Percentiles rank a stretch among this genome's conserved stretches.
Evolutionary conservation across 2,797 vertebrate genomes (phyloP).

Genomic region (Enteromius afrohamiltoni): DNA sequence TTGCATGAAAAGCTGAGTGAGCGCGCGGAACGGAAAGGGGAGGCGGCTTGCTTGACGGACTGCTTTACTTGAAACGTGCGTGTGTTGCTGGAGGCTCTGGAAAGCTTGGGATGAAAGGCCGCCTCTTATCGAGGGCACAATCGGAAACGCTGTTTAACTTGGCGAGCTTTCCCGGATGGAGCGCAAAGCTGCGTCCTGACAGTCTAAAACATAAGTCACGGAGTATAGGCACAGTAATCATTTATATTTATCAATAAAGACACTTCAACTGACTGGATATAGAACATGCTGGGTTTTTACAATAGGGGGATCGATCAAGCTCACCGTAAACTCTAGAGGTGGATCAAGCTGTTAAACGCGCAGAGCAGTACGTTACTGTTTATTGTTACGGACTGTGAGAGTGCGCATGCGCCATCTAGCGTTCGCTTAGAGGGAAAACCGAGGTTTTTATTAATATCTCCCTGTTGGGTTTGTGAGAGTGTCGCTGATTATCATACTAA

Average conservation of each 20-base stretch:
- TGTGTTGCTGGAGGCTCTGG: slow-evolving; percentile 41
- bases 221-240: background rate
- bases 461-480: background rate
- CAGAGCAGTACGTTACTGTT: background rate
- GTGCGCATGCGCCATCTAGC: slow-evolving; percentile 61
- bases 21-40: slow-evolving; percentile 46
- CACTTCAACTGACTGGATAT: background rate
- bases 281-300: background rate
- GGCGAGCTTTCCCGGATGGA: slow-evolving; percentile 34
- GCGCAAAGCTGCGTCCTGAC: slow-evolving; percentile 35
- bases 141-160: slow-evolving; percentile 44
- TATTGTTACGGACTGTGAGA: slow-evolving; percentile 30
- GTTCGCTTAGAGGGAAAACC: slow-evolving; percentile 1
- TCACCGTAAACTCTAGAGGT: slow-evolving; percentile 3
- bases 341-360: slow-evolving; percentile 1
- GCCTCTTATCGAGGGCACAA: slow-evolving; percentile 36
- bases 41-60: background rate
- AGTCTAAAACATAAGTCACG: background rate
- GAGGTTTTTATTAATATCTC: background rate
- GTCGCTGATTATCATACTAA: background rate
- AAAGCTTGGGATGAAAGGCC: slow-evolving; percentile 4
- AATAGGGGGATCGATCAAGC: background rate
- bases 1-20: slow-evolving; percentile 52
- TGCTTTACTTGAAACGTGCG: slow-evolving; percentile 26
- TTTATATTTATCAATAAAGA: slow-evolving; percentile 17